Evolutionary conservation across 2,888 invertebrate species (phyloP).

Genomic region (Caenorhabditis virilis): DNA sequence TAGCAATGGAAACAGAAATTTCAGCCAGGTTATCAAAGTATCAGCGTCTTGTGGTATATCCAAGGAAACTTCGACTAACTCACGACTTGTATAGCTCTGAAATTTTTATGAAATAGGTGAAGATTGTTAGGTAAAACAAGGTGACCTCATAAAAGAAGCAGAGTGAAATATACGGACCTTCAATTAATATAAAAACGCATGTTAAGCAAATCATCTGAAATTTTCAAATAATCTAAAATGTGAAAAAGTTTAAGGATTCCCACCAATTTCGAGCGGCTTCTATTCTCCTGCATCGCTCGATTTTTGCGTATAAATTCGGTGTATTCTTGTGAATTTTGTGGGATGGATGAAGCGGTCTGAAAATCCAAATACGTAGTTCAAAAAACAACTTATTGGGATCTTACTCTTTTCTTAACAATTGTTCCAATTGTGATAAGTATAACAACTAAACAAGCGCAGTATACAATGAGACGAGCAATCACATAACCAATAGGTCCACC

Average conservation of each 20-base stretch:
- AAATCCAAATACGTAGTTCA: conserved; percentile 1
- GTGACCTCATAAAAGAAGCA: conserved; percentile 57
- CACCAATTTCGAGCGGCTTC: conserved; percentile 40
- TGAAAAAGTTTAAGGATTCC: background rate
- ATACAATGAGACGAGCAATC: conserved; percentile 54
- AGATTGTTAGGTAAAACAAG: no score
- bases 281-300: conserved; percentile 42
- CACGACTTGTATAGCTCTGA: conserved; percentile 42
- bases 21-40: conserved; percentile 61
- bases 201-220: conserved; percentile 46
- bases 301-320: conserved; percentile 49
- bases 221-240: background rate
- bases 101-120: background rate
- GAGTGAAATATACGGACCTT: conserved; percentile 63
- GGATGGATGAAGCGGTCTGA: conserved; percentile 41
- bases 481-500: conserved; percentile 60
- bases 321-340: conserved; percentile 47
- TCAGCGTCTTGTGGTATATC: conserved; percentile 58
- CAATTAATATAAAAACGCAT: conserved; percentile 49
- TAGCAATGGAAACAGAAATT: conserved; percentile 62
- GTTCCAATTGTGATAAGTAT: conserved; percentile 55
- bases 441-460: conserved; percentile 56
- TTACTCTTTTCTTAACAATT: conserved; percentile 44
- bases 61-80: conserved; percentile 23
- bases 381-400: background rate